Evolutionary conservation across 1,140 invertebrate genomes (phyloP), one percentile per base, ranked within the genome.

Genomic region (Drosophila biarmipes): DNA sequence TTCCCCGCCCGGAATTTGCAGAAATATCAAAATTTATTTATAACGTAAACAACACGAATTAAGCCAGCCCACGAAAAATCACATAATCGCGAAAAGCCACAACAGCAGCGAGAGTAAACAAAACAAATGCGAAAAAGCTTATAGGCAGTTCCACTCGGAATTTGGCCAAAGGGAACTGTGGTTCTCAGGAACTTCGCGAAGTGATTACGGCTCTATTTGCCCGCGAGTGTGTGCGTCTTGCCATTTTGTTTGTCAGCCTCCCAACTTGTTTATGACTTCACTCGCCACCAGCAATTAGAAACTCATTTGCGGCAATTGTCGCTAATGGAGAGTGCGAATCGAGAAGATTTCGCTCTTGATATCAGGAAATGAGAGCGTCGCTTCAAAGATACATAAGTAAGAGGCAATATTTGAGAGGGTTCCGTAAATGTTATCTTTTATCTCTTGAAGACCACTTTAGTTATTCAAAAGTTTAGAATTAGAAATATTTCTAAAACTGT

Each of bases 31-130:
- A 72, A 71, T 71, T 43, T 82, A 81, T 87, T 87, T 87, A 82
- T 86, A 86, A 87, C 74, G 78, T 82, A 82, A 86, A 87, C 82
- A 81, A 81, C 71, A 73, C 67, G 45, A 82, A 82, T 73, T 48
- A 86, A 86, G 62, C 53, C 55, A 73, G 52, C 51, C 57, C 38
- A 69, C 61, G 45, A 57, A 64, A 59, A 31, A 49, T 38, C 19
- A 56, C 31, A 43, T 63, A 73, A 58, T 66, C 40, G 64, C 53
- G 35, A 46, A 61, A 43, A 68, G 62, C 31, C 66, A 58, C 12
- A 59, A 21, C 17, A 15, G 37, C 17, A 51, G 45, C 19, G 24
- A 46, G 73, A 81, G 67, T 63, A 76, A 61, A 68, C 61, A 82
- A 63, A 72, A 64, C 31, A 76, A 76, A 62, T 46, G 54, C 67